A percentile compares a stretch with the other conserved stretches of the same genome.
These are phyloP conservation scores for Trissolcus japonicus DNA, from an alignment of 2,888 invertebrate genomes.

Conservation along the genomic window DNA sequence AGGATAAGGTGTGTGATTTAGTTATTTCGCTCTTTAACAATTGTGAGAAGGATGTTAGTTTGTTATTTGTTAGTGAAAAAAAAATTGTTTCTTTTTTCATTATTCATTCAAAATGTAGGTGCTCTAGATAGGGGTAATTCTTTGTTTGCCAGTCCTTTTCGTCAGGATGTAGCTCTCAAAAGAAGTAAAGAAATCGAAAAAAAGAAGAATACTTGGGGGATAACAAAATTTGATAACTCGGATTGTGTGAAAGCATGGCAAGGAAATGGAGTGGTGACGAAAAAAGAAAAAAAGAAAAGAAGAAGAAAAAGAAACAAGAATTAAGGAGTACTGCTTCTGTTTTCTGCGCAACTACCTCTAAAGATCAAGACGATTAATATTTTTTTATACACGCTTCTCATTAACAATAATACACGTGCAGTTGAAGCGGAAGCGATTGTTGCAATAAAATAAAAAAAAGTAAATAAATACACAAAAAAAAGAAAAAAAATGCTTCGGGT, in stretches of 20 bases:
- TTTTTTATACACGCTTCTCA: constrained; percentile 70
- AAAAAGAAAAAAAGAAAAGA: constrained; percentile 21
- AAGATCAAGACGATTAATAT: constrained; percentile 70
- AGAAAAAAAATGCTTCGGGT: constrained; percentile 31
- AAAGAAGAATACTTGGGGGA: constrained; percentile 16
- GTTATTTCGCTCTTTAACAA: constrained; percentile 19
- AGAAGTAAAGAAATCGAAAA: constrained; percentile 1
- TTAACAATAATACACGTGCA: constrained; percentile 62
- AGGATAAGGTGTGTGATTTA: constrained; percentile 38
- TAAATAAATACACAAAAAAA: not conserved
- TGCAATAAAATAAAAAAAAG: constrained; percentile 32
- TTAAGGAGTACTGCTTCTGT: constrained; percentile 65
- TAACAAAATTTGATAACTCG: constrained; percentile 1
- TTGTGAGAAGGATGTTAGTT: constrained; percentile 17
- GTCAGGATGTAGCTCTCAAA: not conserved
- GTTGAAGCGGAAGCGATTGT: constrained; percentile 53
- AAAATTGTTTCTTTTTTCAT: not conserved
- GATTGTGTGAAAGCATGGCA: not conserved
- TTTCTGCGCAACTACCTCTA: constrained; percentile 73
- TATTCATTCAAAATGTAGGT: constrained; percentile 59
- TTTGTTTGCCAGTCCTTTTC: constrained; percentile 32
- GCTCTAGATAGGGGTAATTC: constrained; percentile 59
- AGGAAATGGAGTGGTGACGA: not conserved
- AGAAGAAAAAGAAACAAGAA: constrained; percentile 27
- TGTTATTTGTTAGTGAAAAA: constrained; percentile 19